Evolutionary conservation across 2,888 invertebrate genomes (phyloP), one percentile per base, ranked within the genome.

Genomic region (Allacma fusca): DNA sequence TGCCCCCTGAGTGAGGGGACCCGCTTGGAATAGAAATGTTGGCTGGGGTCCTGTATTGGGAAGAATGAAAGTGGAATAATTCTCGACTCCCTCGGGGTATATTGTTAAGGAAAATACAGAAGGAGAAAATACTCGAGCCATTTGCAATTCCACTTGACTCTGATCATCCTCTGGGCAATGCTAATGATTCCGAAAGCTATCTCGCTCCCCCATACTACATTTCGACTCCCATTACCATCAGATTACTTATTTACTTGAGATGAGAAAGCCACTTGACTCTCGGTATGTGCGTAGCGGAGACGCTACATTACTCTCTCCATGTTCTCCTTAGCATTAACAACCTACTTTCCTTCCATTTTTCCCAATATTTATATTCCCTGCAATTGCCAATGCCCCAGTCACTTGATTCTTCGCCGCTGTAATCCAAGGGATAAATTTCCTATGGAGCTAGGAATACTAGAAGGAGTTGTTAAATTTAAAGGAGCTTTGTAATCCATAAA

Each of bases 81-180:
- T 21, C 21, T 62, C 62, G 21, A 21, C 21, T 62, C 62, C 23
- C 13, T 19, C 1, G 62, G 26, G 26, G 21, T 24, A 62, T 24
- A 62, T 62, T 62, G 21, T 57, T 1, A 62, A 62, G 62, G 21
- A 21, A 62, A 21, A 62, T 24, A 23, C 23, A 62, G 62, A 62
- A 62, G 62, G 26, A 62, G 21, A 21, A 24, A 62, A 62, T 21
- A 24, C 62, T 24, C 12, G 1, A 62, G 68, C 68, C 34, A 29
- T 34, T 68, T 68, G 68, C 68, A 68, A 68, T 68, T 68, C 40
- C 29, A 68, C 40, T 68, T 68, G n/a, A 34, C 68, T 68, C 28
- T 34, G 19, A 16, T 50, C 70, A 70, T 70, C 44, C 50, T 70
- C 50, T 50, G 70, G 50, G 70, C 70, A 21, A 70, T 68, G 68